Evolutionary conservation across 2,888 invertebrate species (phyloP).

Genomic region (Monoplex corrugatus): DNA sequence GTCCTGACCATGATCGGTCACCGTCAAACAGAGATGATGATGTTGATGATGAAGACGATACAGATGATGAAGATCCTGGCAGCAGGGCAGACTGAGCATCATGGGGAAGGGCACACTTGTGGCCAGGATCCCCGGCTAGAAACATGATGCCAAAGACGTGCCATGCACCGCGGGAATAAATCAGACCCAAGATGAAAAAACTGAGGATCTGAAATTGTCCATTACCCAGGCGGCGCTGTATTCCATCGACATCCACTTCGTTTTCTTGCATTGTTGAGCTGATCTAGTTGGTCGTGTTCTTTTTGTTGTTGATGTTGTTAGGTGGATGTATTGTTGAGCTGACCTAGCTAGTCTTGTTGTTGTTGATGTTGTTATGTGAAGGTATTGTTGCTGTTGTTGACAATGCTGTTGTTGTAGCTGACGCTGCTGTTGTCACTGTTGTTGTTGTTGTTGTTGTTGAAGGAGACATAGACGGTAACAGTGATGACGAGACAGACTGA

Average conservation of each 20-base stretch:
- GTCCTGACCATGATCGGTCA: too few relatives aligned
- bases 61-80: background rate
- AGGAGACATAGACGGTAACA: too few relatives aligned
- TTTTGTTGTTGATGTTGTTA: too few relatives aligned
- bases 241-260: slow-evolving; percentile 64
- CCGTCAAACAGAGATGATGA: background rate
- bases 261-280: background rate
- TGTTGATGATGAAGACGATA: background rate
- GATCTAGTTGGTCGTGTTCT: background rate
- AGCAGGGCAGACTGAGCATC: background rate
- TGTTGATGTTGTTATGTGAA: too few relatives aligned
- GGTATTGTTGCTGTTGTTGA: background rate
- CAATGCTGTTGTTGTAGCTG: too few relatives aligned
- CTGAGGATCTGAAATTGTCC: slow-evolving; percentile 64
- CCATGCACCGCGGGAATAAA: slow-evolving; percentile 73
- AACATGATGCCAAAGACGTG: slow-evolving; percentile 71
- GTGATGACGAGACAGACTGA: too few relatives aligned
- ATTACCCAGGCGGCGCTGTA: slow-evolving; percentile 62
- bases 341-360: too few relatives aligned
- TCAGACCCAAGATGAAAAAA: slow-evolving; percentile 64
- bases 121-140: slow-evolving; percentile 67
- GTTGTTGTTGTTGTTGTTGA: too few relatives aligned
- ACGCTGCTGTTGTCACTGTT: too few relatives aligned
- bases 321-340: too few relatives aligned
- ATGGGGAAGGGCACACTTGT: slow-evolving; percentile 59